phyloP scores from a whole-genome alignment of 2,113 vertebrate genomes.

The Semnornis frantzii region DNA sequence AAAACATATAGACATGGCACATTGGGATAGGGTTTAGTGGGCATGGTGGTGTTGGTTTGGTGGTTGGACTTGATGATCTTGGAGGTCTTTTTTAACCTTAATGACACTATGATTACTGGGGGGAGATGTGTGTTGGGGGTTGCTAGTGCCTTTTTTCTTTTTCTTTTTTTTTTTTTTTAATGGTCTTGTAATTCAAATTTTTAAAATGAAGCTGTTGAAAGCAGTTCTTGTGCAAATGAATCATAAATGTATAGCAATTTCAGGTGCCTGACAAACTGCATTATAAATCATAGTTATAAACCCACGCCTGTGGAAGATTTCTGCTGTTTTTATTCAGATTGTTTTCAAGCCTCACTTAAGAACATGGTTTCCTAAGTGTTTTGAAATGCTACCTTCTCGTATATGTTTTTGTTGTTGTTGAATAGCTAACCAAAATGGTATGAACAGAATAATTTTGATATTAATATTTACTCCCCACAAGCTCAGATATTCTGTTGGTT shows the following conservation, averaged over 20 bases:
- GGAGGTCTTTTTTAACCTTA: no score
- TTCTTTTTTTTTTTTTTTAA: background rate
- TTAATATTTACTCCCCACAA: background rate
- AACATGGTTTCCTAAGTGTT: background rate
- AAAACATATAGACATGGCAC: no score
- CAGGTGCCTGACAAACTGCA: background rate
- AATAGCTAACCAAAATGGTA: background rate
- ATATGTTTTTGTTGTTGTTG: background rate
- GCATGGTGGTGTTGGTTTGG: no score
- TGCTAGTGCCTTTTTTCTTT: background rate
- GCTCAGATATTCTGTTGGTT: background rate
- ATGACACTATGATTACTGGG: background rate
- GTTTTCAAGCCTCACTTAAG: background rate
- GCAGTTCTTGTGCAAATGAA: constrained; percentile 11
- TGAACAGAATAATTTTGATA: background rate
- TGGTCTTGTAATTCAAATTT: background rate
- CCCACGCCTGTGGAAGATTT: background rate
- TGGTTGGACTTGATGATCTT: no score
- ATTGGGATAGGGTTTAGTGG: no score
- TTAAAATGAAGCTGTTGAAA: background rate
- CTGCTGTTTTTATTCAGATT: background rate
- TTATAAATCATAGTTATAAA: constrained; percentile 6
- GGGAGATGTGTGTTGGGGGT: background rate
- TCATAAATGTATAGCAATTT: constrained; percentile 10
- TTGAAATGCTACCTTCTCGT: background rate